Evolutionary conservation across 1,140 invertebrate genomes (phyloP).

Genomic region (Stratiolaelaps scimitus): DNA sequence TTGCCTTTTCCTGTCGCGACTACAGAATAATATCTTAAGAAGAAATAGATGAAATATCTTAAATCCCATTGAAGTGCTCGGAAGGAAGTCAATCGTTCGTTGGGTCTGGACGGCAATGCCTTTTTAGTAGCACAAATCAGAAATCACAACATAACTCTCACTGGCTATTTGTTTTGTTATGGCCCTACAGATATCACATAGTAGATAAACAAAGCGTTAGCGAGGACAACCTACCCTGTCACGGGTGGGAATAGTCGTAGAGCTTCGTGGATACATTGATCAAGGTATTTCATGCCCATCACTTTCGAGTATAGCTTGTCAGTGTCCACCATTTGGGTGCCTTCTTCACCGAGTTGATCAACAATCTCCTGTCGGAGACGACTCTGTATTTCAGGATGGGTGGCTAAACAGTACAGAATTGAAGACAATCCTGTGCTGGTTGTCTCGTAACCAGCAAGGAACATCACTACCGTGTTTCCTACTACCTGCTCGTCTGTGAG

Average conservation of each 20-base stretch:
- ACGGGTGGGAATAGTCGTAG: not conserved
- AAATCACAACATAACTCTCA: no score
- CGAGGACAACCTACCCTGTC: not conserved
- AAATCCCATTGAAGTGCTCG: no score
- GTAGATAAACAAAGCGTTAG: not conserved
- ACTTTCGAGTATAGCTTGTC: not conserved
- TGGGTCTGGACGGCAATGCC: no score
- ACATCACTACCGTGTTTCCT: not conserved
- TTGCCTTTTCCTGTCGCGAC: no score
- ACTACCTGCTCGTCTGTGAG: not conserved
- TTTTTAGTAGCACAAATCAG: no score
- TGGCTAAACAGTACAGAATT: not conserved
- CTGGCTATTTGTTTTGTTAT: no score
- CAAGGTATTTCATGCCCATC: not conserved
- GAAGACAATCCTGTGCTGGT: not conserved
- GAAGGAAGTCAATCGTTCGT: no score
- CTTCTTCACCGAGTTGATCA: not conserved
- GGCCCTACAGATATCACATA: no score
- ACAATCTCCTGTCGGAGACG: not conserved
- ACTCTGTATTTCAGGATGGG: constrained; percentile 8
- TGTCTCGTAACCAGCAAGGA: not conserved
- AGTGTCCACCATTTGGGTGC: not conserved
- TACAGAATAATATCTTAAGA: no score
- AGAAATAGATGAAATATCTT: no score
- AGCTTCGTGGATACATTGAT: not conserved